Conservation (phyloP, 1,140 invertebrate species). For the Zaprionus inermis region DNA sequence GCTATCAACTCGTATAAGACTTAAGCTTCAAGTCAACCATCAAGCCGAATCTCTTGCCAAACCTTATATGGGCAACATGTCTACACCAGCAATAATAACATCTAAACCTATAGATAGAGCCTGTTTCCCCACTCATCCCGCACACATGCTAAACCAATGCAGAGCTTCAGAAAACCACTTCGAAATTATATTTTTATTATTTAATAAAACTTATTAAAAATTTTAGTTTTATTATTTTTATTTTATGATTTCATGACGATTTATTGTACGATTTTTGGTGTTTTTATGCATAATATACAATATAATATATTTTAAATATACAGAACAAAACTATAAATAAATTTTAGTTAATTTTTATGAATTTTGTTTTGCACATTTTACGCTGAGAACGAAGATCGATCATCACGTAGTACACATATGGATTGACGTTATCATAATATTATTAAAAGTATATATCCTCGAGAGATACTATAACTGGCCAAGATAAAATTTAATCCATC, state of each 20-base stretch:
- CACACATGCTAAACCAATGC: conserved; percentile 31
- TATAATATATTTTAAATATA: conserved; percentile 50
- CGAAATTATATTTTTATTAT: conserved; percentile 28
- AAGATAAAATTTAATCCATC: conserved; percentile 22
- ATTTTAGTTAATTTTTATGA: conserved; percentile 59
- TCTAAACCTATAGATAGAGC: conserved; percentile 12
- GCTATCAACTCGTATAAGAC: conserved; percentile 42
- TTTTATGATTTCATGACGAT: conserved; percentile 49
- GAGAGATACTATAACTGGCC: conserved; percentile 29
- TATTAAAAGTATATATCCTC: conserved; percentile 14
- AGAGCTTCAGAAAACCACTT: conserved; percentile 3
- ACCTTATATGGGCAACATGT: neutral
- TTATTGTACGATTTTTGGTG: conserved; percentile 58
- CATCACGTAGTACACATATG: conserved; percentile 15
- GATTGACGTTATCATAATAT: conserved; percentile 23
- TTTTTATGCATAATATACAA: conserved; percentile 66
- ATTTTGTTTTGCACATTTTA: conserved; percentile 25
- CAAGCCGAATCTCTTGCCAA: conserved; percentile 36
- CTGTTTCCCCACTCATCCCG: conserved; percentile 1
- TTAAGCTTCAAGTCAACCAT: conserved; percentile 10
- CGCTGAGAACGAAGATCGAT: conserved; percentile 25
- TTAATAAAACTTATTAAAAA: conserved; percentile 29
- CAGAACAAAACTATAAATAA: conserved; percentile 48
- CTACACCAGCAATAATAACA: conserved; percentile 20
- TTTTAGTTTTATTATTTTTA: conserved; percentile 39